Percentiles rank a stretch among this genome's conserved stretches.
These are phyloP conservation scores for Imbricaverruca yamaguchii DNA, from an alignment of 2,888 invertebrate species.

Conservation along the genomic window DNA sequence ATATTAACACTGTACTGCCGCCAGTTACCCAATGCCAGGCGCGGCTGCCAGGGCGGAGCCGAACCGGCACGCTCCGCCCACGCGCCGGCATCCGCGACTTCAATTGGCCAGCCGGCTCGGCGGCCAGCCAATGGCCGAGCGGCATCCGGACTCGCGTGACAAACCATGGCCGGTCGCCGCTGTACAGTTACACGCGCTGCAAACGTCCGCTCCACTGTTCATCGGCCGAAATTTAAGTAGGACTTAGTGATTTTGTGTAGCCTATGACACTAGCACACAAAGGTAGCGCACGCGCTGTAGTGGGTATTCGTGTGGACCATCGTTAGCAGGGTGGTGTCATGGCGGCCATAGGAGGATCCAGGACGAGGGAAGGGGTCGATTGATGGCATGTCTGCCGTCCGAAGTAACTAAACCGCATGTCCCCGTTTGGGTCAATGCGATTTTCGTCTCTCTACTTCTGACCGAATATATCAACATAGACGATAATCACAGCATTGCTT, in stretches of 20 bases:
- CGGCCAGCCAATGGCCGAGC: neutral
- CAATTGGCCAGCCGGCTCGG: neutral
- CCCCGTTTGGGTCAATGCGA: no score
- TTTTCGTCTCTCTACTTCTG: no score
- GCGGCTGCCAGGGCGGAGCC: neutral
- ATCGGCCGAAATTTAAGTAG: neutral
- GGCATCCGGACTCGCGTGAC: neutral
- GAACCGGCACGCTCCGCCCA: neutral
- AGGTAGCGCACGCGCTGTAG: no score
- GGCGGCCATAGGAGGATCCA: no score
- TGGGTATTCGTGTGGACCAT: no score
- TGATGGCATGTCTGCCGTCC: no score
- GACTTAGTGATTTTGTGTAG: neutral
- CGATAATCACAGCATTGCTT: no score
- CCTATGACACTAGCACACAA: no score
- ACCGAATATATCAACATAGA: no score
- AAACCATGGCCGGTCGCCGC: neutral
- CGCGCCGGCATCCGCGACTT: neutral
- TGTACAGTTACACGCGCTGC: neutral
- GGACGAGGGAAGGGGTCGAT: no score
- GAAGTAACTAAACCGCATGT: no score
- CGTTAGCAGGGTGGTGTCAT: no score
- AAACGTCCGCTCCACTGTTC: neutral
- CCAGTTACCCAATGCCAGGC: neutral
- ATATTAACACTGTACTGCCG: neutral